Conservation (phyloP, 2,113 vertebrate genomes). For the Urocitellus parryii region DNA sequence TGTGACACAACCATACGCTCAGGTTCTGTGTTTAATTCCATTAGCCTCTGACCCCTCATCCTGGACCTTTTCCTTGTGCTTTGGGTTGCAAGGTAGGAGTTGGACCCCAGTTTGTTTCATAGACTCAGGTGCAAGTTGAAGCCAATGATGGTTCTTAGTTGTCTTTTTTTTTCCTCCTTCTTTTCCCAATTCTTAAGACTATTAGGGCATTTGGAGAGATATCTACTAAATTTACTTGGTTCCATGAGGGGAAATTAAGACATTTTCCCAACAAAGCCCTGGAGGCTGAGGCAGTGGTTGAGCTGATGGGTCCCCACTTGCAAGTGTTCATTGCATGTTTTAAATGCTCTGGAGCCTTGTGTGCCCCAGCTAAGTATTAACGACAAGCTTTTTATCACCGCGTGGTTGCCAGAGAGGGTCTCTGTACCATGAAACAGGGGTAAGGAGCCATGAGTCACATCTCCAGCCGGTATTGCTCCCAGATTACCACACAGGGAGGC, state of each 20-base stretch:
- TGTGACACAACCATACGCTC: not conserved
- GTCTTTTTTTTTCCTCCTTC: not conserved
- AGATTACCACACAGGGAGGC: not conserved
- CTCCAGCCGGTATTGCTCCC: not conserved
- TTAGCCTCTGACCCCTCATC: not conserved
- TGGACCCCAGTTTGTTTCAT: not conserved
- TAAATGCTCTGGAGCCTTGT: not conserved
- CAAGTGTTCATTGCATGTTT: not conserved
- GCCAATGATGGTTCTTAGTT: not conserved
- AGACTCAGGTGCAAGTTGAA: not conserved
- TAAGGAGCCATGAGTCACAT: not conserved
- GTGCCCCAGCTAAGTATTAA: not conserved
- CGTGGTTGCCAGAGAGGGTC: not conserved
- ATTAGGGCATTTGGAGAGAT: not conserved
- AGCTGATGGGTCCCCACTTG: not conserved
- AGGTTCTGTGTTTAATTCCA: not conserved
- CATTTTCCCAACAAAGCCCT: not conserved
- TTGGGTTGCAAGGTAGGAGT: accelerated
- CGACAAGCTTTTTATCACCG: not conserved
- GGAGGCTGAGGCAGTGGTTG: not conserved
- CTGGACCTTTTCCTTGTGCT: not conserved
- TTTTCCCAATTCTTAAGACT: not conserved
- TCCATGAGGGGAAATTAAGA: not conserved
- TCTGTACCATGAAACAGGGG: not conserved
- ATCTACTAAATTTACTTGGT: not conserved